These are phyloP conservation scores for Oreotrochilus melanogaster DNA, from an alignment of 2,113 vertebrate genomes.

Conservation along the genomic window DNA sequence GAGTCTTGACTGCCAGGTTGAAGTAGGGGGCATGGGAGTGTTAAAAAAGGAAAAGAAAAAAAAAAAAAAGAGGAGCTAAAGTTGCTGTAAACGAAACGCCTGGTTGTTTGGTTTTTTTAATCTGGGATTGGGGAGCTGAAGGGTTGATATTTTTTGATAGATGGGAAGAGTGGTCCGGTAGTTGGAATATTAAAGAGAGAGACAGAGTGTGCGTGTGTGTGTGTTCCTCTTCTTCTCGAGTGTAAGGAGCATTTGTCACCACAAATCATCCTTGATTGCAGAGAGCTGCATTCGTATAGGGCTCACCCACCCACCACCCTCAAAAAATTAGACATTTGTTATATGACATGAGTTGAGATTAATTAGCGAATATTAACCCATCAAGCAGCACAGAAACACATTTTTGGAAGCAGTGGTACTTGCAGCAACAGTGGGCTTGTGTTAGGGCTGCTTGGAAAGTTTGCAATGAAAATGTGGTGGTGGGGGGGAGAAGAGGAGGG, in stretches of 20 bases:
- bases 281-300: slow-evolving; percentile 76
- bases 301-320: slow-evolving; percentile 81
- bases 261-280: slow-evolving; percentile 81
- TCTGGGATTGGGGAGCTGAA: slow-evolving; percentile 1
- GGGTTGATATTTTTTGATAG: slow-evolving; percentile 66
- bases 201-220: slow-evolving; percentile 70
- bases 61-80: neutral
- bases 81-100: neutral
- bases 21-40: neutral
- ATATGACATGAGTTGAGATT: slow-evolving; percentile 85
- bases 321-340: slow-evolving; percentile 83
- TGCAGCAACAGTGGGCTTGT: slow-evolving; percentile 22
- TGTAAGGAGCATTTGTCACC: slow-evolving; percentile 83
- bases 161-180: slow-evolving; percentile 50
- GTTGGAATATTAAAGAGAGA: slow-evolving; percentile 60
- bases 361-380: slow-evolving; percentile 83
- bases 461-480: slow-evolving; percentile 15
- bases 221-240: slow-evolving; percentile 58
- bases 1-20: neutral
- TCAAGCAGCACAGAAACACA: slow-evolving; percentile 68
- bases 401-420: slow-evolving; percentile 61
- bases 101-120: neutral
- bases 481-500: neutral
- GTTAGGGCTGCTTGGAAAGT: slow-evolving; percentile 44
- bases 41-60: neutral